Conservation (phyloP, 1,140 invertebrate species). For the Mylabris phalerata region DNA sequence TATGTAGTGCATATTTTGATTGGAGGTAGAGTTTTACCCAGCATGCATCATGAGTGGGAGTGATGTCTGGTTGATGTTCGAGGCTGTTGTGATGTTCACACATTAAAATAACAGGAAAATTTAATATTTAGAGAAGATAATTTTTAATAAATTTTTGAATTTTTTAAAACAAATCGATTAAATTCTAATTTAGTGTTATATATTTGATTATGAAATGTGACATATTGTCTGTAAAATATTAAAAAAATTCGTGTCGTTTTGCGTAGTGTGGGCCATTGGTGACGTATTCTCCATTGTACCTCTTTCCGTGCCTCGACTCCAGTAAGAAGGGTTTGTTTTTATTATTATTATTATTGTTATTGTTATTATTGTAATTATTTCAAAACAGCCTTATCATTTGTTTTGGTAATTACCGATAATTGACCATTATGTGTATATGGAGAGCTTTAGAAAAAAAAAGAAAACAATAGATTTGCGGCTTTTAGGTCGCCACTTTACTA, state of each 20-base stretch:
- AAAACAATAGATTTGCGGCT: slow-evolving; percentile 8
- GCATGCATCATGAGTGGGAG: slow-evolving; percentile 29
- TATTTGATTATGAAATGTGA: not conserved
- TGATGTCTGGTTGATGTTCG: slow-evolving; percentile 22
- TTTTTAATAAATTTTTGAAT: not conserved
- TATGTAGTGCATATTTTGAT: not conserved
- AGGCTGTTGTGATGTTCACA: slow-evolving; percentile 3
- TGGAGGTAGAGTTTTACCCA: slow-evolving; percentile 17
- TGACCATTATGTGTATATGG: too few species aligned
- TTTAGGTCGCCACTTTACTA: slow-evolving; percentile 17
- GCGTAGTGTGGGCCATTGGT: slow-evolving; percentile 13
- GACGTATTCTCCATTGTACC: slow-evolving; percentile 21
- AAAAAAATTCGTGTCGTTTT: too few species aligned
- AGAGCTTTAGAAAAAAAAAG: too few species aligned
- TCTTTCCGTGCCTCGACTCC: slow-evolving; percentile 15
- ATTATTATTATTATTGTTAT: not conserved
- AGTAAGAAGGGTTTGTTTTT: slow-evolving; percentile 11
- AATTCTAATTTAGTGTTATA: not conserved
- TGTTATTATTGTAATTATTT: not conserved
- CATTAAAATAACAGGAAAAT: not conserved
- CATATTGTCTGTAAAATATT: not conserved
- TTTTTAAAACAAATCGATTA: not conserved
- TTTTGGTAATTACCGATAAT: too few species aligned
- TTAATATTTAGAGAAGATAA: not conserved
- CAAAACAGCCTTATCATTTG: too few species aligned